Conservation (phyloP, 2,797 vertebrate genomes). For the Australoheros facetus region DNA sequence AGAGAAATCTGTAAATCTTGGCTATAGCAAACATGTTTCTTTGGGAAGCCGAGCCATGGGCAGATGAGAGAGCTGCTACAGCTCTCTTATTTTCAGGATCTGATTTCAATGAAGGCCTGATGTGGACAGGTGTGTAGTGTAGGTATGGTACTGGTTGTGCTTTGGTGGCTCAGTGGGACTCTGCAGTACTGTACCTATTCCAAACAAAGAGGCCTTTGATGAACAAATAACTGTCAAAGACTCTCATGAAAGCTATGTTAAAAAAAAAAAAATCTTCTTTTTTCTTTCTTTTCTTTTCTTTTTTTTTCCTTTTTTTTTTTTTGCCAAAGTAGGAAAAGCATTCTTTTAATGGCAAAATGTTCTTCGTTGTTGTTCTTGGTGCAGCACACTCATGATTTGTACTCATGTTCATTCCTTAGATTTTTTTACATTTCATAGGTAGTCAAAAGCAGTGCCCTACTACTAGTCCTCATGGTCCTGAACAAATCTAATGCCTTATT, state of each 20-base stretch:
- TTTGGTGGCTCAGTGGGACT: constrained; percentile 61
- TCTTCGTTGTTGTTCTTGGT: constrained; percentile 57
- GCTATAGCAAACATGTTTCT: constrained; percentile 51
- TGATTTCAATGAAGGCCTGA: constrained; percentile 41
- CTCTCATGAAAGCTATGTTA: constrained; percentile 61
- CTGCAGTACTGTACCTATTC: constrained; percentile 65
- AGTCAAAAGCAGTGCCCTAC: constrained; percentile 51
- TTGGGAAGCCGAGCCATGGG: constrained; percentile 61
- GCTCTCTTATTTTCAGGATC: constrained; percentile 44
- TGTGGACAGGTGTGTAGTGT: constrained; percentile 53
- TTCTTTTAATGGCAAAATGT: constrained; percentile 60
- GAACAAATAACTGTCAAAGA: constrained; percentile 74
- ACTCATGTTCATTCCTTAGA: constrained; percentile 60
- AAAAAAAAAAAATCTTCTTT: constrained; percentile 4
- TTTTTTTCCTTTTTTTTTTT: constrained; percentile 43
- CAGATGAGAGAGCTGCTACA: constrained; percentile 50
- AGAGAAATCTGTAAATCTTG: constrained; percentile 64
- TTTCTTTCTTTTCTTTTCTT: constrained; percentile 45
- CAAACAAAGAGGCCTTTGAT: constrained; percentile 83
- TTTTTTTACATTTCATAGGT: constrained; percentile 74
- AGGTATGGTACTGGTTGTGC: constrained; percentile 49
- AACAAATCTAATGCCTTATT: constrained; percentile 79
- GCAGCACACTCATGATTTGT: constrained; percentile 73
- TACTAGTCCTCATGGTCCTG: constrained; percentile 49
- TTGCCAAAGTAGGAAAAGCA: constrained; percentile 73